Conservation (phyloP, 2,888 invertebrate species). For the Pilophorus perplexus region DNA sequence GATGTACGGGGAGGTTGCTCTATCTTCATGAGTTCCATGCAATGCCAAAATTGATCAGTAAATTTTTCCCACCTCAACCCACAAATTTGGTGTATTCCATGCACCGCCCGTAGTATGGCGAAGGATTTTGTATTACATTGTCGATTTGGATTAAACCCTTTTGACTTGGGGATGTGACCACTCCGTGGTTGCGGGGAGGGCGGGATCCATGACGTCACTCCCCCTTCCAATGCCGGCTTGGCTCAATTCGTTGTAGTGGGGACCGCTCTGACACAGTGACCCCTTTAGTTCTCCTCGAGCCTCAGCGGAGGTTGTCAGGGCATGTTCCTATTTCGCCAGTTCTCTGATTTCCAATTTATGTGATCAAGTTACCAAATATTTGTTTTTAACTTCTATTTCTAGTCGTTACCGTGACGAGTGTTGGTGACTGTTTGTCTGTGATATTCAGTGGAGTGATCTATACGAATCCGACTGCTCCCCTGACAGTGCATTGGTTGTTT, state of each 20-base stretch:
- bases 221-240: slow-evolving; percentile 18
- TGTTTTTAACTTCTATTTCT: neutral
- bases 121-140: too few relatives aligned
- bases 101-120: too few relatives aligned
- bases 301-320: slow-evolving; percentile 12
- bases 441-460: neutral
- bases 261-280: slow-evolving; percentile 36
- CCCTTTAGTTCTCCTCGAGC: slow-evolving; percentile 34
- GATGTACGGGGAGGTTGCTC: too few relatives aligned
- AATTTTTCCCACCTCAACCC: too few relatives aligned
- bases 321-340: slow-evolving; percentile 15
- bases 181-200: too few relatives aligned
- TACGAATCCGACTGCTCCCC: too few relatives aligned
- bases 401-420: neutral
- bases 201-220: slow-evolving; percentile 19
- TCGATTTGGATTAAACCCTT: too few relatives aligned
- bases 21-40: too few relatives aligned
- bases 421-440: neutral
- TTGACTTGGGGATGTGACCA: too few relatives aligned
- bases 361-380: neutral
- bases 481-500: too few relatives aligned
- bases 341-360: neutral
- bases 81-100: too few relatives aligned
- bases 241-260: slow-evolving; percentile 8
- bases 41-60: too few relatives aligned